phyloP scores from a whole-genome alignment of 2,113 vertebrate genomes.

The Fregata magnificens region DNA sequence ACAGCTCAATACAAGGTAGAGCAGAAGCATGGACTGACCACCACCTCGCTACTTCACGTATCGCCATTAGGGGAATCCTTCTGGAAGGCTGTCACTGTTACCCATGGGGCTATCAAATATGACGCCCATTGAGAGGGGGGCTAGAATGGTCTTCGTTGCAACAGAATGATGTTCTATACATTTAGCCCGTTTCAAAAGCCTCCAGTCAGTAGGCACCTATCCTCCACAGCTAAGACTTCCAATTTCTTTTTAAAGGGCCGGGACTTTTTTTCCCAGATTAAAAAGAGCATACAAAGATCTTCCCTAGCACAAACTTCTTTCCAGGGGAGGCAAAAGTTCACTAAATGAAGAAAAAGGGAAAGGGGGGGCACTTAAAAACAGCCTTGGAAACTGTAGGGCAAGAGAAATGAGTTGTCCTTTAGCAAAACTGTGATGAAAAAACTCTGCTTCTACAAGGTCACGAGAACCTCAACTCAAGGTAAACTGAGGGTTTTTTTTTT shows the following conservation, averaged over 20 bases:
- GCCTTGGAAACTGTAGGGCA: background rate
- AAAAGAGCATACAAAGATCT: background rate
- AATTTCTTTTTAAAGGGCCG: background rate
- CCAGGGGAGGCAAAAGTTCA: background rate
- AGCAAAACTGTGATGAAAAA: background rate
- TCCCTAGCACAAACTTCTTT: background rate
- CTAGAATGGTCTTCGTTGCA: background rate
- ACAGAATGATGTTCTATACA: background rate
- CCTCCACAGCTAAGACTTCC: background rate
- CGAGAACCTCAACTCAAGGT: fast-evolving
- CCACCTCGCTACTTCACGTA: fast-evolving
- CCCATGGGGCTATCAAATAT: background rate
- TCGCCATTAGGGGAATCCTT: background rate
- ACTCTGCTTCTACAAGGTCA: background rate
- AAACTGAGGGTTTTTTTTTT: background rate
- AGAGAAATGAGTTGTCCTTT: background rate
- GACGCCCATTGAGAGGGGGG: background rate
- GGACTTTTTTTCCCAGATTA: background rate
- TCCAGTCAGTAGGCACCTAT: background rate
- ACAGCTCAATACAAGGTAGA: background rate
- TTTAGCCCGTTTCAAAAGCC: background rate
- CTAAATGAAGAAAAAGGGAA: background rate
- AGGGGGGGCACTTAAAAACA: background rate
- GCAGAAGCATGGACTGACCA: background rate
- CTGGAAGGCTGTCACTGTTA: background rate